phyloP scores from a whole-genome alignment of 2,797 vertebrate genomes.

The Choloepus didactylus region DNA sequence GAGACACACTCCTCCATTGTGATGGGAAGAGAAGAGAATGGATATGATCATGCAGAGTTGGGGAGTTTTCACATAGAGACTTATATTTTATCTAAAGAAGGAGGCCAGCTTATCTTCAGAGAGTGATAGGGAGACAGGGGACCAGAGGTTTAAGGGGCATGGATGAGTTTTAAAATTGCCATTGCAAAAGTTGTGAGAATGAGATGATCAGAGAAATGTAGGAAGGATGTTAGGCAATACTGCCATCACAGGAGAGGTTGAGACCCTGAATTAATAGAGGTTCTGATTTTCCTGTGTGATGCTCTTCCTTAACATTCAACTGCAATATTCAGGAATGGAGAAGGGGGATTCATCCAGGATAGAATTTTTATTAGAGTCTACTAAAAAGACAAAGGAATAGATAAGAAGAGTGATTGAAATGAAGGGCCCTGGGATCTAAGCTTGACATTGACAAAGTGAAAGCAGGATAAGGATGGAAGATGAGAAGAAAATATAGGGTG shows the following conservation, averaged over 20 bases:
- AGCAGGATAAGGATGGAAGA: background rate
- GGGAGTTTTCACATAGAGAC: background rate
- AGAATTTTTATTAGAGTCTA: background rate
- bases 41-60: background rate
- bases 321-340: background rate
- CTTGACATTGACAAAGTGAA: background rate
- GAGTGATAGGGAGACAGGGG: background rate
- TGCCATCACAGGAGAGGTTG: background rate
- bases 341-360: background rate
- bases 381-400: background rate
- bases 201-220: background rate
- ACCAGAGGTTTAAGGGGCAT: background rate
- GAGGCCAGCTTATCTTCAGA: background rate
- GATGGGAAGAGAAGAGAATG: background rate
- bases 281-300: background rate
- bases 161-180: background rate
- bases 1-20: background rate
- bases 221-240: background rate
- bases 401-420: background rate
- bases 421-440: background rate
- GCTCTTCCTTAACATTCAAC: background rate
- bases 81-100: conserved; percentile 5
- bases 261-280: background rate
- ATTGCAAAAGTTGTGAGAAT: background rate
- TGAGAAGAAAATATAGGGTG: background rate